Evolutionary conservation across 2,113 vertebrate species (phyloP).

Genomic region (Corythornis cristatus): DNA sequence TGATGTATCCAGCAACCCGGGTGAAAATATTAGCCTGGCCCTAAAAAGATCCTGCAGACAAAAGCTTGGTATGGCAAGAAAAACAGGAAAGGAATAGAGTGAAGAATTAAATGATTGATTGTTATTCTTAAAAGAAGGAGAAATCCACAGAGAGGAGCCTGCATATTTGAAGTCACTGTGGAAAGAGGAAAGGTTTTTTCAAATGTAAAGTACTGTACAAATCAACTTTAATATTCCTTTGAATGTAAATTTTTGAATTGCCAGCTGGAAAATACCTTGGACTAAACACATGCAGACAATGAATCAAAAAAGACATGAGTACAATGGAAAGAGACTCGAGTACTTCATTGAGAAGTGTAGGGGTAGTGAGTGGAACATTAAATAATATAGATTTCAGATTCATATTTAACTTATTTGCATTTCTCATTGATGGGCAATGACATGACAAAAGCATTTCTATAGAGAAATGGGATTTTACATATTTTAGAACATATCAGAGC

Average conservation of each 20-base stretch:
- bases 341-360: background rate
- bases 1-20: background rate
- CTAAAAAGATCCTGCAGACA: background rate
- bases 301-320: background rate
- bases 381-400: background rate
- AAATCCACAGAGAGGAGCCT: background rate
- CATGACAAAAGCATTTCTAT: background rate
- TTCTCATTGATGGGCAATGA: background rate
- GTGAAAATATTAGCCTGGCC: background rate
- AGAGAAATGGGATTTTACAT: background rate
- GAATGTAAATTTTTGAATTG: background rate
- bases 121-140: background rate
- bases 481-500: background rate
- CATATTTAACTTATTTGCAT: background rate
- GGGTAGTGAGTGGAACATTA: background rate
- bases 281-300: background rate
- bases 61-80: background rate
- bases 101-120: background rate
- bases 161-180: background rate
- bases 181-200: background rate
- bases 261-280: background rate
- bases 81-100: background rate
- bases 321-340: background rate
- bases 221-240: constrained; percentile 1
- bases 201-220: background rate